Percentiles rank a stretch among this genome's conserved stretches.
phyloP scores from a whole-genome alignment of 2,113 vertebrate species.

The Pandion haliaetus region DNA sequence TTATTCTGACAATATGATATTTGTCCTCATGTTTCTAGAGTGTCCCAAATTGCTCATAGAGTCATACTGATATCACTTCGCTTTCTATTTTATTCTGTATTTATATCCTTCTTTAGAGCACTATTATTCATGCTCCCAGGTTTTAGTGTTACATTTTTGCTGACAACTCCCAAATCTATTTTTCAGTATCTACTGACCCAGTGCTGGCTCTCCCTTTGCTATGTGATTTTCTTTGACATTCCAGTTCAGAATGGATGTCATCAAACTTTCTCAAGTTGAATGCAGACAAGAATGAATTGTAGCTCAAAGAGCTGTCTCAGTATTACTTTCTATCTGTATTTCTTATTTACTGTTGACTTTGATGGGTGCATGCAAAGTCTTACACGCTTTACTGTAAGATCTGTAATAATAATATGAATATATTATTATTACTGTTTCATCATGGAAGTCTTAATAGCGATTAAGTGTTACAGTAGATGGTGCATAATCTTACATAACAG shows the following conservation, averaged over 20 bases:
- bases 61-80: not conserved
- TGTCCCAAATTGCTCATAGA: not conserved
- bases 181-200: constrained; percentile 48
- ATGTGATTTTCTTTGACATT: constrained; percentile 1
- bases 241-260: not conserved
- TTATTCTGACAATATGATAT: not conserved
- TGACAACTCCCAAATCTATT: constrained; percentile 57
- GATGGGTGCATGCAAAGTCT: not conserved
- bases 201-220: constrained; percentile 49
- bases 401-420: not conserved
- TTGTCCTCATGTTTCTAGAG: not conserved
- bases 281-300: not conserved
- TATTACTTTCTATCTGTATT: not conserved
- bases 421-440: not conserved
- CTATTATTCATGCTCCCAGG: constrained; percentile 23
- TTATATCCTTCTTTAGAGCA: constrained; percentile 41
- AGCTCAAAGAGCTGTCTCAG: not conserved
- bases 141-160: constrained; percentile 47
- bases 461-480: not conserved
- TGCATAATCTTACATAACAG: not conserved
- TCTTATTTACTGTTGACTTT: not conserved
- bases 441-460: not conserved
- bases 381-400: not conserved
- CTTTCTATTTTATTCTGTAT: not conserved
- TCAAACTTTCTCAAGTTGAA: not conserved